phyloP scores from a whole-genome alignment of 2,888 invertebrate species.

The Dendrolimus houi region DNA sequence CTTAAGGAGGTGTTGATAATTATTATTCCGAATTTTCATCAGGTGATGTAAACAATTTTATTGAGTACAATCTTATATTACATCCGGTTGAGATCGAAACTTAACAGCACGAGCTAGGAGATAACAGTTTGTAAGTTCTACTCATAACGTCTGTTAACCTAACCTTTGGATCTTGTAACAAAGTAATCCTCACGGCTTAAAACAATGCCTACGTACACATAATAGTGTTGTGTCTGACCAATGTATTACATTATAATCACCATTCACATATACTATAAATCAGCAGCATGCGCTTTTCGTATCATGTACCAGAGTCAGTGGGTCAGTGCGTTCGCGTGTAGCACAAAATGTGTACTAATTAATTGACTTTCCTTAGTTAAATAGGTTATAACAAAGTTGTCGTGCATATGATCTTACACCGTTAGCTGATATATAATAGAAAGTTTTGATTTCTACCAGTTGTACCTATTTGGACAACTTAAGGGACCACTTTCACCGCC shows the following conservation, averaged over 20 bases:
- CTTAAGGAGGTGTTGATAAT: no score
- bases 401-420: neutral
- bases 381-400: neutral
- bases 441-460: no score
- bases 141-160: neutral
- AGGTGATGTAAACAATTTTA: no score
- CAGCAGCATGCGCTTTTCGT: conserved; percentile 12
- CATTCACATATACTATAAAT: conserved; percentile 11
- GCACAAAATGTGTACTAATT: no score
- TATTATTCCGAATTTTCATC: no score
- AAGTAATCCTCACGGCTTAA: neutral
- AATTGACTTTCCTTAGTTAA: no score
- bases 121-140: neutral
- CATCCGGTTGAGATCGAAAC: no score
- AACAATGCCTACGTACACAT: neutral
- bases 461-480: no score
- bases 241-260: conserved; percentile 5
- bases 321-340: conserved; percentile 17
- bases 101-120: no score
- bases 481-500: no score
- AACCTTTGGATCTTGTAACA: neutral
- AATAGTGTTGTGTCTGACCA: neutral
- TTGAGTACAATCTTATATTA: no score
- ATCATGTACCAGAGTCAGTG: conserved; percentile 25
- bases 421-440: conserved; percentile 1